Evolutionary conservation across 2,888 invertebrate genomes (phyloP), one percentile per base, ranked within the genome.

Genomic region (Odontomyia ornata): DNA sequence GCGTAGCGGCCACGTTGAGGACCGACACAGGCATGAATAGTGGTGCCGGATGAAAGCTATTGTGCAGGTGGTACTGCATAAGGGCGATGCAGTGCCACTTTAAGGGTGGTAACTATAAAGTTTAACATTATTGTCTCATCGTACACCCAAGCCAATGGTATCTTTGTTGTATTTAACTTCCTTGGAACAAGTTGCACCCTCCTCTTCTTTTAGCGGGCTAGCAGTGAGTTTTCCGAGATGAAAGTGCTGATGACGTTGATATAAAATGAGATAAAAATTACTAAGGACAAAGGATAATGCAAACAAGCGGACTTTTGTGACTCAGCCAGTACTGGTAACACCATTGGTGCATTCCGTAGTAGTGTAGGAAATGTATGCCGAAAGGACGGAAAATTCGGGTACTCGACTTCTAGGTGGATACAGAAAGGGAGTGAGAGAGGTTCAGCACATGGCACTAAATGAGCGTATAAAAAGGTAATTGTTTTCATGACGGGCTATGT

Each of bases 391-490:
- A 60, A 60, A 4, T n/a, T n/a, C n/a, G n/a, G n/a, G n/a, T n/a
- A n/a, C n/a, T n/a, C n/a, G n/a, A n/a, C n/a, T n/a, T n/a, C n/a
- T n/a, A n/a, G n/a, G n/a, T n/a, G n/a, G n/a, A n/a, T n/a, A n/a
- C n/a, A n/a, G n/a, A n/a, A n/a, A n/a, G n/a, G n/a, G n/a, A n/a
- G n/a, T n/a, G n/a, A n/a, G n/a, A n/a, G 62, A 13, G 25, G 11
- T 62, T 36, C 21, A 21, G 62, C 65, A 30, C 65, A 65, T 65
- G 28, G 36, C 28, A 65, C 65, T 30, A 28, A 65, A 65, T 65
- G 65, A 65, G 65, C 65, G 36, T 18, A 65, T 65, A 30, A 65
- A 65, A 30, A 18, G 65, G n/a, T 36, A 65, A 65, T 65, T 36
- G 36, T 65, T 60, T 60, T 60, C 21, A 60, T 60, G 60, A 65